phyloP scores from a whole-genome alignment of 2,888 invertebrate species.

The Meganola albula region DNA sequence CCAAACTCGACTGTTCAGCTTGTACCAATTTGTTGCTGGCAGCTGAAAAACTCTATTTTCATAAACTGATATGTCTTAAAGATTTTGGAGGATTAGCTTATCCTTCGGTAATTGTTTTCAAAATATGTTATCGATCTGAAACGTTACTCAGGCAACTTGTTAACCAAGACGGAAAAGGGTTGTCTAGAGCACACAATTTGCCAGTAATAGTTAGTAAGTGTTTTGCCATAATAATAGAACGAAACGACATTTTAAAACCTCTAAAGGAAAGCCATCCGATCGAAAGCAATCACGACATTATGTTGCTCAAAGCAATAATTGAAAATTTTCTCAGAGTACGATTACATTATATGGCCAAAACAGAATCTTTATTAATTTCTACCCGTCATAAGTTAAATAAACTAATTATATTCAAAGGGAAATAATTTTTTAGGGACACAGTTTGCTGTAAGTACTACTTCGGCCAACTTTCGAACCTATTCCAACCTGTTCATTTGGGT shows the following conservation, averaged over 20 bases:
- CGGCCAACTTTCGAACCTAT: no score
- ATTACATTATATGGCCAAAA: neutral
- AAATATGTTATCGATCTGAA: neutral
- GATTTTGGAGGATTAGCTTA: constrained; percentile 4
- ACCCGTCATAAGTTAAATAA: neutral
- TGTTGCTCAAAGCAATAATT: neutral
- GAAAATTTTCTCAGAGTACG: neutral
- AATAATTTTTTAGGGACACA: neutral
- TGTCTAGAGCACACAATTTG: neutral
- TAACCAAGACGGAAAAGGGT: neutral
- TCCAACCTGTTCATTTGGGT: no score
- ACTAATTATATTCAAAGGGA: neutral
- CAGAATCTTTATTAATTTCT: neutral
- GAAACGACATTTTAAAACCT: neutral
- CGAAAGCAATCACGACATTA: neutral
- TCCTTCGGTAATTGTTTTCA: neutral
- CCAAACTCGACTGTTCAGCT: no score
- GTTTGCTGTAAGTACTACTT: neutral
- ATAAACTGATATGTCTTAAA: constrained; percentile 4
- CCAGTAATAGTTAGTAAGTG: neutral
- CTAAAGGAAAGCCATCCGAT: neutral
- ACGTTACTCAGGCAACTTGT: neutral
- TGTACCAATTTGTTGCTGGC: no score
- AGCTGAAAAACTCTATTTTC: neutral
- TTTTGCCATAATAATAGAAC: neutral